These are phyloP conservation scores for Pseudoatta argentina DNA, from an alignment of 1,140 invertebrate genomes.

Conservation along the genomic window DNA sequence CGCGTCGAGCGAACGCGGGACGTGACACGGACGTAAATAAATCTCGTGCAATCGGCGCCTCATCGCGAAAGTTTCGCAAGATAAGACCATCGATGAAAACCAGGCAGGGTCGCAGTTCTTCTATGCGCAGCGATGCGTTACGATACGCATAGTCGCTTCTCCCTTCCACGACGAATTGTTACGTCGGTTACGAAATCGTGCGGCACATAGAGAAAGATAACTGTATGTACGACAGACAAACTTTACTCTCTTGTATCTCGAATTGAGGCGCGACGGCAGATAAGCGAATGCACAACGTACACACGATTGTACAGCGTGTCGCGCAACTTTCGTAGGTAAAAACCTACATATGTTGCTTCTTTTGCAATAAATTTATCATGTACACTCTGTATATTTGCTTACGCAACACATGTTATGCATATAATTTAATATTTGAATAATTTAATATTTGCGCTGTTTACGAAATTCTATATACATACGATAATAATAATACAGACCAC, in stretches of 20 bases:
- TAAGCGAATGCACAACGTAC: slow-evolving; percentile 49
- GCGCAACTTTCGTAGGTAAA: not conserved
- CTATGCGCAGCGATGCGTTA: not conserved
- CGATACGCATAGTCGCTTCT: not conserved
- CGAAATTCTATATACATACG: not conserved
- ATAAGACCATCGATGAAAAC: slow-evolving; percentile 56
- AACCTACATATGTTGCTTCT: not conserved
- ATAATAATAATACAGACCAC: not conserved
- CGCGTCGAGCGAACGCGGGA: slow-evolving; percentile 34
- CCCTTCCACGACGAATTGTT: slow-evolving; percentile 7
- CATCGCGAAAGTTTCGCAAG: slow-evolving; percentile 62
- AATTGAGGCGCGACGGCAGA: slow-evolving; percentile 61
- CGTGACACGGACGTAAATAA: slow-evolving; percentile 62
- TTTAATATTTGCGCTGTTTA: slow-evolving; percentile 23
- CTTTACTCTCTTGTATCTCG: slow-evolving; percentile 67
- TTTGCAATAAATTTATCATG: not conserved
- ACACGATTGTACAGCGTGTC: slow-evolving; percentile 28
- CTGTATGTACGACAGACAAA: slow-evolving; percentile 62
- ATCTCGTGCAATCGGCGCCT: slow-evolving; percentile 62
- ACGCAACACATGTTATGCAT: not conserved
- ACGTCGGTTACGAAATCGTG: slow-evolving; percentile 68
- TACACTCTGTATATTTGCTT: not conserved
- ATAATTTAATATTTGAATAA: slow-evolving; percentile 25
- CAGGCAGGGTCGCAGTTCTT: slow-evolving; percentile 33
- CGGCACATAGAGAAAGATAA: slow-evolving; percentile 63